Conservation (phyloP, 2,797 vertebrate species). For the Lophius americanus region DNA sequence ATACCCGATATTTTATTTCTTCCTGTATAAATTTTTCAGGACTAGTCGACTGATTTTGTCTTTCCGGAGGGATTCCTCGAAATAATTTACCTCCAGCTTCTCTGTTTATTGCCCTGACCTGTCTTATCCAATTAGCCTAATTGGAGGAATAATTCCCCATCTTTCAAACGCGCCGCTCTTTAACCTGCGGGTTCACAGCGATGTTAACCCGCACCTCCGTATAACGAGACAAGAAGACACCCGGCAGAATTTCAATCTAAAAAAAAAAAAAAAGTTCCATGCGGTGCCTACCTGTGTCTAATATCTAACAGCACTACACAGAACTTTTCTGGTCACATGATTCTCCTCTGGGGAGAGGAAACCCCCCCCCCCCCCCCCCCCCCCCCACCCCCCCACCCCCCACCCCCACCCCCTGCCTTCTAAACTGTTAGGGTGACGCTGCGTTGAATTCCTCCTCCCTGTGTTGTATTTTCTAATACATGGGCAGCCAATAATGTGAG, state of each 20-base stretch:
- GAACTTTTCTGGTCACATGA: conserved; percentile 65
- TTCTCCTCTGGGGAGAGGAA: conserved; percentile 51
- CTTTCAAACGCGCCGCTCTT: conserved; percentile 64
- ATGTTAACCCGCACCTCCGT: conserved; percentile 65
- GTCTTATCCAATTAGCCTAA: conserved; percentile 79
- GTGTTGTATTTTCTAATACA: conserved; percentile 80
- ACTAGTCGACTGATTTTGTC: conserved; percentile 37
- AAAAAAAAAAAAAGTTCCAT: conserved; percentile 64
- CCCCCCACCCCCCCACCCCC: too few species aligned
- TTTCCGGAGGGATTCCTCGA: conserved; percentile 31
- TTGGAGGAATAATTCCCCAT: conserved; percentile 74
- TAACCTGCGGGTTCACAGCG: conserved; percentile 67
- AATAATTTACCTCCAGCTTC: conserved; percentile 43
- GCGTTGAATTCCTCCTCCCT: conserved; percentile 71
- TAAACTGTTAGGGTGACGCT: conserved; percentile 73
- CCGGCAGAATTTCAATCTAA: conserved; percentile 68
- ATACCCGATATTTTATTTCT: conserved; percentile 12
- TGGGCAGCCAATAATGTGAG: conserved; percentile 78
- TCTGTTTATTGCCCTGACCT: conserved; percentile 66
- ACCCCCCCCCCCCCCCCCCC: too few species aligned
- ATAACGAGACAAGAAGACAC: conserved; percentile 48
- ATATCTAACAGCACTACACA: conserved; percentile 56
- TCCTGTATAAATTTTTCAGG: conserved; percentile 45
- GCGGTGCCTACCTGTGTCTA: conserved; percentile 33
- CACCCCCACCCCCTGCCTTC: conserved; percentile 58